Evolutionary conservation across 2,888 invertebrate genomes (phyloP).

Genomic region (Chloroclystis v-ata): DNA sequence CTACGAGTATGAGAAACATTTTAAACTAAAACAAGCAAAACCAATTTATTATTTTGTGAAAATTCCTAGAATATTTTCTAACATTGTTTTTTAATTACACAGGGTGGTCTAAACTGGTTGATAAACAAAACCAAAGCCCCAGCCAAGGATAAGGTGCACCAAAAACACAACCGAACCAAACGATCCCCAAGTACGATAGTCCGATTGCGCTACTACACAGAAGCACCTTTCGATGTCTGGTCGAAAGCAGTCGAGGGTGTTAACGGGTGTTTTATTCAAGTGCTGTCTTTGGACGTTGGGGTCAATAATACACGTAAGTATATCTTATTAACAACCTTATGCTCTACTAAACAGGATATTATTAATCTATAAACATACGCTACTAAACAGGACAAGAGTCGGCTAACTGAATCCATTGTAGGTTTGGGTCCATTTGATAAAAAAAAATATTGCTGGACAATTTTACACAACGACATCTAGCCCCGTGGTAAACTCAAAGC

Average conservation of each 20-base stretch:
- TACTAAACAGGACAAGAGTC: no score
- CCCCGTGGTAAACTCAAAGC: no score
- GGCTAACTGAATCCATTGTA: no score
- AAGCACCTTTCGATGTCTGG: slow-evolving; percentile 63
- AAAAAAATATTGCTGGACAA: no score
- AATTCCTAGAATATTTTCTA: background rate
- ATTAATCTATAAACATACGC: no score
- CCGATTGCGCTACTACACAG: slow-evolving; percentile 56
- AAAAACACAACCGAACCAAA: background rate
- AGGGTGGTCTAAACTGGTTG: slow-evolving; percentile 63
- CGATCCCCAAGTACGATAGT: slow-evolving; percentile 38
- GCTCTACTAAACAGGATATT: no score
- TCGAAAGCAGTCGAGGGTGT: slow-evolving; percentile 50
- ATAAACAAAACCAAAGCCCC: slow-evolving; percentile 46
- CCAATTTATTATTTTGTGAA: no score
- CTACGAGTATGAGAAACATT: no score
- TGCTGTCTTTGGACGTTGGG: slow-evolving; percentile 54
- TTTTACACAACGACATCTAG: no score
- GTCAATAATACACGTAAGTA: slow-evolving; percentile 54
- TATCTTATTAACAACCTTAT: no score
- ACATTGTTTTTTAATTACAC: slow-evolving; percentile 1
- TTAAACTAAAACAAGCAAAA: no score
- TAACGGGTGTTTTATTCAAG: slow-evolving; percentile 60
- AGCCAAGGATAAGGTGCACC: slow-evolving; percentile 7
- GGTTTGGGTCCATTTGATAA: no score